Evolutionary conservation across 2,797 vertebrate genomes (phyloP).

Genomic region (Setipinna tenuifilis): DNA sequence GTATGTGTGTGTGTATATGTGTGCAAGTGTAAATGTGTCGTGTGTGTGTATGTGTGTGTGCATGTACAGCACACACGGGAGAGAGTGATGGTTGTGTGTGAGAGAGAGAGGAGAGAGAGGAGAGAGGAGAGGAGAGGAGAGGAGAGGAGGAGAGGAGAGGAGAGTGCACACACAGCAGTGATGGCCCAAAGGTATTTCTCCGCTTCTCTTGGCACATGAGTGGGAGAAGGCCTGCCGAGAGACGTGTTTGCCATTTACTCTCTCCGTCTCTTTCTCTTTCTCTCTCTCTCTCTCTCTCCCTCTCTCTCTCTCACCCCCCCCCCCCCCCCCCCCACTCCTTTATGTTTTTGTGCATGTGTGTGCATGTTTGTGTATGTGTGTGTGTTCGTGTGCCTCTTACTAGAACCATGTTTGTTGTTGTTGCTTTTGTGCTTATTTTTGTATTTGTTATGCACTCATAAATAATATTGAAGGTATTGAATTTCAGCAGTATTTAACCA

Average conservation of each 20-base stretch:
- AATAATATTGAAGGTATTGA: background rate
- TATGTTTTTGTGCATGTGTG: too few relatives aligned
- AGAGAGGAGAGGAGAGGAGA: conserved; percentile 51
- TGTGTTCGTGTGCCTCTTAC: background rate
- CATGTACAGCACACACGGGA: too few relatives aligned
- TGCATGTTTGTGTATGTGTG: background rate
- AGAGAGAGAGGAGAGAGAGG: conserved; percentile 50
- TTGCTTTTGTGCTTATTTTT: conserved; percentile 25
- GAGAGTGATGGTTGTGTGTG: too few relatives aligned
- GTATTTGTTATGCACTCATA: conserved; percentile 31
- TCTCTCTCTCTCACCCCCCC: background rate
- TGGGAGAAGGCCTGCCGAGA: conserved; percentile 46
- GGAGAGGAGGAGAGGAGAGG: conserved; percentile 1
- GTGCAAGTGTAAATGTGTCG: too few relatives aligned
- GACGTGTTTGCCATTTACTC: conserved; percentile 47
- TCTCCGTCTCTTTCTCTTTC: conserved; percentile 11
- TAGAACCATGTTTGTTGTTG: background rate
- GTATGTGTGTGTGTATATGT: too few relatives aligned
- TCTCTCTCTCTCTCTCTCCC: conserved; percentile 7
- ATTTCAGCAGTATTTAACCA: background rate
- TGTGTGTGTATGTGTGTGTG: too few relatives aligned
- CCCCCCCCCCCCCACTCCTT: background rate
- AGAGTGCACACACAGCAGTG: conserved; percentile 39
- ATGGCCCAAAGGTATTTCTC: conserved; percentile 48
- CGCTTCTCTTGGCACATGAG: conserved; percentile 35